Evolutionary conservation across 2,113 vertebrate genomes (phyloP).

Genomic region (Vireo altiloquus): DNA sequence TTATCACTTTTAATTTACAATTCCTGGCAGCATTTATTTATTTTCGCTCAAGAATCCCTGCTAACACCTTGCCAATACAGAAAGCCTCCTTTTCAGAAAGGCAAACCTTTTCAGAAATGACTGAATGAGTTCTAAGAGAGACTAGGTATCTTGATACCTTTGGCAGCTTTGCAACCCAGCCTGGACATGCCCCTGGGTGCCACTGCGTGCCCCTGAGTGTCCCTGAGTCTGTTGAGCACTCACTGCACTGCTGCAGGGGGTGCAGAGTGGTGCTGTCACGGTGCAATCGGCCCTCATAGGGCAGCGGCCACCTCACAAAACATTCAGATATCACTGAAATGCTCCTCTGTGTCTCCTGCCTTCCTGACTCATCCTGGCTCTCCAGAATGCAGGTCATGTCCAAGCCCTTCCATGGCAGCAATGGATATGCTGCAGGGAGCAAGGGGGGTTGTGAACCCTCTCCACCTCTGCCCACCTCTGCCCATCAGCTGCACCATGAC

Average conservation of each 20-base stretch:
- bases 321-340: fast-evolving
- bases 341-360: fast-evolving
- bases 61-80: background rate
- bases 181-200: too few species aligned
- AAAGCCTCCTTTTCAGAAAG: background rate
- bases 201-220: background rate
- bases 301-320: background rate
- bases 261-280: fast-evolving
- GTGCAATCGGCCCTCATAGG: background rate
- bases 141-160: background rate
- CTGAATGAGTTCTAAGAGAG: background rate
- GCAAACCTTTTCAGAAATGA: background rate
- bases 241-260: fast-evolving
- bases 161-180: background rate
- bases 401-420: background rate
- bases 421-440: fast-evolving
- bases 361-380: background rate
- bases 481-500: fast-evolving
- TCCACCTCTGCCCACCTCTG: fast-evolving
- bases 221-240: fast-evolving
- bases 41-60: background rate
- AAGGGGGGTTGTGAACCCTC: background rate
- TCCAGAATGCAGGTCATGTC: background rate
- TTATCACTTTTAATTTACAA: conserved; percentile 32
- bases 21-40: conserved; percentile 15